Percentiles rank a stretch among this genome's conserved stretches.
phyloP scores from a whole-genome alignment of 2,888 invertebrate genomes.

The Erebia palarica region DNA sequence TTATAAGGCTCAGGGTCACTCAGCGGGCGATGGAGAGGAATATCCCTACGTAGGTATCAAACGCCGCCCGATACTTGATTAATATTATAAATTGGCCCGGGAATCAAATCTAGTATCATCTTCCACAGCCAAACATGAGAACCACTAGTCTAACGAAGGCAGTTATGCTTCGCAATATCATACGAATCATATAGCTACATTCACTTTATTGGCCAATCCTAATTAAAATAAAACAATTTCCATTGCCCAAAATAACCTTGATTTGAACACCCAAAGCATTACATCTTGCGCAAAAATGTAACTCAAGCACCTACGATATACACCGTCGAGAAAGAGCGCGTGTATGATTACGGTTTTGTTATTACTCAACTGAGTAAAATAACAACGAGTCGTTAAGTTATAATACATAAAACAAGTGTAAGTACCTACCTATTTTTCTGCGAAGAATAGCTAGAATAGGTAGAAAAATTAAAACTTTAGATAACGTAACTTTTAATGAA shows the following conservation, averaged over 20 bases:
- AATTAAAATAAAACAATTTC: constrained; percentile 24
- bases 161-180: background rate
- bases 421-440: background rate
- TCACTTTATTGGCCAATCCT: constrained; percentile 17
- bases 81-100: too few relatives aligned
- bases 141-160: too few relatives aligned
- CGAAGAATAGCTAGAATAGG: background rate
- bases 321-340: background rate
- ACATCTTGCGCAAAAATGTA: constrained; percentile 26
- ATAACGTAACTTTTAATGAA: background rate
- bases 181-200: constrained; percentile 18
- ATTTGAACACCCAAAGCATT: constrained; percentile 22
- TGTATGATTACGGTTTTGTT: constrained; percentile 14
- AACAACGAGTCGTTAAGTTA: background rate
- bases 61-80: too few relatives aligned
- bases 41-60: too few relatives aligned
- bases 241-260: constrained; percentile 15
- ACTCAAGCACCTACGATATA: constrained; percentile 15
- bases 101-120: too few relatives aligned
- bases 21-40: too few relatives aligned
- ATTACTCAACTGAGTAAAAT: constrained; percentile 6
- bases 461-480: background rate
- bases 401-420: background rate
- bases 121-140: too few relatives aligned
- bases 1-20: too few relatives aligned